Evolutionary conservation across 2,888 invertebrate genomes (phyloP).

Genomic region (Amitus sp.): DNA sequence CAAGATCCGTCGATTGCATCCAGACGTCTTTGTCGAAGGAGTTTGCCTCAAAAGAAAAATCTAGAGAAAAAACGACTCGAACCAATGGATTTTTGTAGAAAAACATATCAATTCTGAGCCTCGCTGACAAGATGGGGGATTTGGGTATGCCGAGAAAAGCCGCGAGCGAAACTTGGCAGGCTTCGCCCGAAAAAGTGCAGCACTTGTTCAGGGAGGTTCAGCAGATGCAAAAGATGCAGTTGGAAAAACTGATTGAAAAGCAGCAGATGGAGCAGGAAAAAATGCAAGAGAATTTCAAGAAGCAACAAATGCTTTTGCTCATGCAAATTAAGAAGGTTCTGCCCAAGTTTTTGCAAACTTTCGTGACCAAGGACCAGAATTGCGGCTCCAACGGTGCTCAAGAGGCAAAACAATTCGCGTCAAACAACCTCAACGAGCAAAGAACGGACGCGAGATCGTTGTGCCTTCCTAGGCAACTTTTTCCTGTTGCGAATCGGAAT

Average conservation of each 20-base stretch:
- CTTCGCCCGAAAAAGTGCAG: conserved; percentile 55
- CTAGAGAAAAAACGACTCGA: conserved; percentile 23
- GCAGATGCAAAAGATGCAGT: conserved; percentile 73
- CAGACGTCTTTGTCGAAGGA: conserved; percentile 50
- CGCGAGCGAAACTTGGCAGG: conserved; percentile 25
- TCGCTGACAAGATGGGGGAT: conserved; percentile 46
- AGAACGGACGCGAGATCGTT: neutral
- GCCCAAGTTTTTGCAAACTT: conserved; percentile 46
- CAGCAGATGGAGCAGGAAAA: conserved; percentile 74
- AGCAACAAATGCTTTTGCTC: conserved; percentile 72
- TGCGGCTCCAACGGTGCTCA: conserved; percentile 21
- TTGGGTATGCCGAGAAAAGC: conserved; percentile 40
- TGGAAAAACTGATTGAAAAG: conserved; percentile 72
- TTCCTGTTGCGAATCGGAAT: conserved; percentile 50
- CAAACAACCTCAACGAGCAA: conserved; percentile 7
- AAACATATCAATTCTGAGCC: conserved; percentile 35
- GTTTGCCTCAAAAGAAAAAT: conserved; percentile 23
- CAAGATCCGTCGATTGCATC: conserved; percentile 56
- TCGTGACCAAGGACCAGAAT: conserved; percentile 23
- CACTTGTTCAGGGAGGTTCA: conserved; percentile 67
- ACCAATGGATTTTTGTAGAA: conserved; percentile 33
- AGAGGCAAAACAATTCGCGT: conserved; percentile 24
- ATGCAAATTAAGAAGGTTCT: conserved; percentile 63
- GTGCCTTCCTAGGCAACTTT: conserved; percentile 53
- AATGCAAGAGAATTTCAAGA: conserved; percentile 74